phyloP scores from a whole-genome alignment of 1,140 invertebrate genomes.

The Platyscapa corneri region DNA sequence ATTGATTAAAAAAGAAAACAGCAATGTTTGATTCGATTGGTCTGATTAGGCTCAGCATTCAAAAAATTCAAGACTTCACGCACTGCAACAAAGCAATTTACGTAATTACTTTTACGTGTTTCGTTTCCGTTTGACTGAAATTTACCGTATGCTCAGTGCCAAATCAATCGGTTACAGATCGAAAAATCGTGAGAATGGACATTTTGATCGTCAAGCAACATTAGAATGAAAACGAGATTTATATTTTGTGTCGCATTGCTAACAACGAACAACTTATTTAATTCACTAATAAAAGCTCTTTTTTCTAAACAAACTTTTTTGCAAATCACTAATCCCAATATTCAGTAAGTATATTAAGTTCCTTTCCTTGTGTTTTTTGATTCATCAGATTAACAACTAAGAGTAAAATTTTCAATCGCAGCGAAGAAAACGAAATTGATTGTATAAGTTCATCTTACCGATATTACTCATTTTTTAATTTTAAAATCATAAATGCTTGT shows the following conservation, averaged over 20 bases:
- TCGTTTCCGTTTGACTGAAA: slow-evolving; percentile 1
- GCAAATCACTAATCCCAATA: background rate
- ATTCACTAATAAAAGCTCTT: background rate
- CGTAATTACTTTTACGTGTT: slow-evolving; percentile 45
- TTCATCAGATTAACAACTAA: background rate
- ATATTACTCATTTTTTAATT: background rate
- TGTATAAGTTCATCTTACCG: background rate
- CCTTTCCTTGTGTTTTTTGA: background rate
- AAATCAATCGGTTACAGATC: slow-evolving; percentile 14
- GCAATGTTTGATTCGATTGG: background rate
- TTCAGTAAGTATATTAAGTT: background rate
- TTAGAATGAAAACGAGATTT: background rate
- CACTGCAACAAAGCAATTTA: slow-evolving; percentile 41
- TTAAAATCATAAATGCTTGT: background rate
- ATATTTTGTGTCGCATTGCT: background rate
- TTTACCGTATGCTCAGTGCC: slow-evolving; percentile 38
- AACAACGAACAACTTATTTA: background rate
- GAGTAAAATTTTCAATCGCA: background rate
- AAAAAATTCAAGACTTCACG: slow-evolving; percentile 29
- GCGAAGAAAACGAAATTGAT: background rate
- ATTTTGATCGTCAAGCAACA: slow-evolving; percentile 7
- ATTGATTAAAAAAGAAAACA: background rate
- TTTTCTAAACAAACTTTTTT: background rate
- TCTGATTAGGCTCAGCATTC: slow-evolving; percentile 10
- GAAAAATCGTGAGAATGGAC: background rate